Conservation (phyloP, 23 tunicate genomes). For the Phallusia fumigata region DNA sequence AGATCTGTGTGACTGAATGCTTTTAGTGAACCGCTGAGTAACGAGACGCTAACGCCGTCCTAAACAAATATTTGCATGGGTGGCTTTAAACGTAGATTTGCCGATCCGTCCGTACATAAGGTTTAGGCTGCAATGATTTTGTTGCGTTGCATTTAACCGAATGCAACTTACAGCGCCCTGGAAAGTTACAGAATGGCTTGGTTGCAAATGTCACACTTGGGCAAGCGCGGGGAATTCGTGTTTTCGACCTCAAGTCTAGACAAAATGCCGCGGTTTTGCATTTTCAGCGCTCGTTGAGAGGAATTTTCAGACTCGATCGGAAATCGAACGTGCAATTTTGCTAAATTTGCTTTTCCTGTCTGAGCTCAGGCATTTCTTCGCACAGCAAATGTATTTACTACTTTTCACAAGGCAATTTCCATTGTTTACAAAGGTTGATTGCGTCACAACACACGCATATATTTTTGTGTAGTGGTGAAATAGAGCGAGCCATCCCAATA, state of each 20-base stretch:
- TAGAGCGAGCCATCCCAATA: no score
- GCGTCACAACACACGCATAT: neutral
- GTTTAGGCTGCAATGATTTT: neutral
- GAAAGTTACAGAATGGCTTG: neutral
- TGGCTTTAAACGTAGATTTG: neutral
- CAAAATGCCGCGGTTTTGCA: constrained; percentile 4
- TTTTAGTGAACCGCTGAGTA: neutral
- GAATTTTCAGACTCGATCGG: constrained; percentile 10
- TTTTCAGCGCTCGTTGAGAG: neutral
- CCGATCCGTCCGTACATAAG: no score
- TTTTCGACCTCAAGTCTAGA: neutral
- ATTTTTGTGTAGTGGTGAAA: neutral
- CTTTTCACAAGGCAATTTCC: neutral
- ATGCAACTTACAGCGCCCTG: neutral
- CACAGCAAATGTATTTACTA: neutral
- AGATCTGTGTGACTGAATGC: neutral
- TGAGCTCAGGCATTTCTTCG: no score
- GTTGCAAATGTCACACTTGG: no score
- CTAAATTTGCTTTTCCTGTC: neutral
- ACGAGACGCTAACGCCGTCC: neutral
- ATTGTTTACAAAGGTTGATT: neutral
- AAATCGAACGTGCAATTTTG: neutral
- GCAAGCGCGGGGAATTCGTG: neutral
- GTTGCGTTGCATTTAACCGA: neutral
- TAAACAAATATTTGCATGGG: neutral